Base-by-base conservation (phyloP, 2,797 vertebrate genomes). In the Natrix natrix region DNA sequence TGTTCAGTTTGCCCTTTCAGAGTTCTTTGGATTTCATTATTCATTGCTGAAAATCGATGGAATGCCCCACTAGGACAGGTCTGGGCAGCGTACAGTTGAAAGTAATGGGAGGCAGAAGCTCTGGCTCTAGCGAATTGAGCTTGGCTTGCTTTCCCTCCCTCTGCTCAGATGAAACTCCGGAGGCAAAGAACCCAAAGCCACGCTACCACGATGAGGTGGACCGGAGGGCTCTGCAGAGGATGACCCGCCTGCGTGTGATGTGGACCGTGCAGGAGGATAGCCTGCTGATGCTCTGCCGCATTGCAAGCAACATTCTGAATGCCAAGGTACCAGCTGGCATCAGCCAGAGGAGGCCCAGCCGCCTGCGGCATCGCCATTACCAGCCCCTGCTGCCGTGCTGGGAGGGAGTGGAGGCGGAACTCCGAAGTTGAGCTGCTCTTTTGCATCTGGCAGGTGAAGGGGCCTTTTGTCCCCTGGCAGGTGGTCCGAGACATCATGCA, bases 211-310 rank as follows among this genome's bases (percentile, higher is more conserved):
- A 99, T 1, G 98, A 99, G 93, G 97, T 98, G 0, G 99, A 99
- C 97, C 99, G 98, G 97, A 98, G 95, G 0, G 99, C 99, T 22
- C 95, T 99, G 95, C 98, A 98, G 93, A 97, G 98, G 94, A 99
- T 99, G 99, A 99, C 99, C 0, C 97, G 98, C 11, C 98, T 98
- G 95, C 98, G 99, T 0, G 99, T 99, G 57, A 97, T 97, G 90
- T 99, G 99, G 99, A 98, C 98, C 0, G 94, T 98, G 7, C 98
- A 98, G 93, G 99, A 99, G 92, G 99, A 99, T 96, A 98, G 99
- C 0, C 96, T 99, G 94, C 97, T 99, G 69, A 98, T 99, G 98
- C 98, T 99, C 12, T 99, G 99, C 96, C 98, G 98, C 0, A 99
- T 99, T 1, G 98, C 99, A n/a, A 98, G 98, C 55, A 98, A 98